Evolutionary conservation across 2,797 vertebrate genomes (phyloP), one percentile per base, ranked within the genome.

Genomic region (Chrosomus eos): DNA sequence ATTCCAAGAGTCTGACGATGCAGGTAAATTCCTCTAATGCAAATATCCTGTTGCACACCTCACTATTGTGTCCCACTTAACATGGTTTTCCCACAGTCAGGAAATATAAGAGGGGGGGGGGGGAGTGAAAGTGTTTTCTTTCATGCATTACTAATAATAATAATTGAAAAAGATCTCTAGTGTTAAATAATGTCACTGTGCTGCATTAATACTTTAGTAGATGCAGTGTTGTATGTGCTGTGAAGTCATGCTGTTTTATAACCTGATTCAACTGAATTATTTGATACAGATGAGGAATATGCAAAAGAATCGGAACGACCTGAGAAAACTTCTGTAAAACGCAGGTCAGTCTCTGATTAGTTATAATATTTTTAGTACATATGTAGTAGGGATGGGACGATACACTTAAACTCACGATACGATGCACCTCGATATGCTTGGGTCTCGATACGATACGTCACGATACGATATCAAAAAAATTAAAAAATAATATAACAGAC

Each of bases 1-100:
- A 93, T 99, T 99, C 96, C 97, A 99, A 81, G 98, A 99, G 92
- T 99, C 98, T 89, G 98, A 99, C 90, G 98, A 98, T 92, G 97
- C 97, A 94, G 97, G 97, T 98, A 62, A 84, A 74, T 66, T 78
- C 33, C 64, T 60, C 23, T 68, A 62, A 78, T 78, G 64, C 38
- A 70, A 45, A 70, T 55, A 45, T 68, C n/a, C 48, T 81, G 26
- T 68, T 81, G 38, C 36, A 77, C 38, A 26, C 55, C 5, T 28
- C 7, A 45, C 45, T 38, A 33, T 70, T 84, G 36, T 48, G 23
- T 45, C 26, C 26, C 28, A 68, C 19, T 70, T n/a, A n/a, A 66
- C 68, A 67, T 16, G 18, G 16, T 48, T 48, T 48, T 55, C 48
- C 72, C 31, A 74, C 72, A 53, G 18, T 53, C 28, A 33, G 26